Percentiles rank a stretch among this genome's conserved stretches.
Evolutionary conservation across 2,113 vertebrate species (phyloP).

Genomic region (cat (Felis catus)): F.catus_Fca126_mat1.0 CM031411.1:112090501-112091000

Average conservation of each 20-base stretch:
- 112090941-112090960: background rate
- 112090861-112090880: conserved; percentile 40
- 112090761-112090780: background rate
- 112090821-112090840: background rate
- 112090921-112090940: background rate
- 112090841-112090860: background rate
- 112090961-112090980: conserved; percentile 56
- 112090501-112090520: background rate
- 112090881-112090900: conserved; percentile 54
- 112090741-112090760: too few relatives aligned
- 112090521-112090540: background rate
- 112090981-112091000: conserved; percentile 62
- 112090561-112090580: too few relatives aligned
- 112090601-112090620: too few relatives aligned
- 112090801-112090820: background rate
- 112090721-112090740: too few relatives aligned
- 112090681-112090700: too few relatives aligned
- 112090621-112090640: too few relatives aligned
- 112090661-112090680: too few relatives aligned
- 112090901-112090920: conserved; percentile 19
- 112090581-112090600: too few relatives aligned
- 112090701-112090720: too few relatives aligned
- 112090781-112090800: background rate
- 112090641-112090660: too few relatives aligned
- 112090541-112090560: background rate